Evolutionary conservation across 2,888 invertebrate genomes (phyloP).

Genomic region (Scaptomyza parva): DNA sequence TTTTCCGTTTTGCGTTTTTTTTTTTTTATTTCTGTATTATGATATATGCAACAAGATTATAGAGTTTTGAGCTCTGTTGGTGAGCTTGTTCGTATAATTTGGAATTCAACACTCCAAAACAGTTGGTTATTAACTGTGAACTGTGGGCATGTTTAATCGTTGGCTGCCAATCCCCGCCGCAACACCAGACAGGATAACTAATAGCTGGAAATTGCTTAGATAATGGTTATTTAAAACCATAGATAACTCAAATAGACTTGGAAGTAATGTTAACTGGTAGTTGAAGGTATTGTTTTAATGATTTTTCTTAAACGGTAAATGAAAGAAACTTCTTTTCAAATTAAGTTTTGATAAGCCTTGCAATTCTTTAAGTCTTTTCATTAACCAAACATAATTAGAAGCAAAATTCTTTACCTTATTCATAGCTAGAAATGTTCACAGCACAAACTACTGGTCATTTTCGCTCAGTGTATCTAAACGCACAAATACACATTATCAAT

Average conservation of each 20-base stretch:
- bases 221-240: constrained; percentile 26
- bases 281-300: neutral
- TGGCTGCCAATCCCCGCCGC: constrained; percentile 45
- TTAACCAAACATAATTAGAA: too few relatives aligned
- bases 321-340: too few relatives aligned
- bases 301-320: neutral
- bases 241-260: constrained; percentile 1
- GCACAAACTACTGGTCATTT: neutral
- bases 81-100: constrained; percentile 66
- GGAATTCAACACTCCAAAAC: constrained; percentile 72
- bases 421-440: too few relatives aligned
- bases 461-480: neutral
- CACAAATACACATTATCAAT: constrained; percentile 18
- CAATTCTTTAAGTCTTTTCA: too few relatives aligned
- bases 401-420: too few relatives aligned
- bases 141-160: constrained; percentile 42
- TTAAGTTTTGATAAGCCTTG: too few relatives aligned
- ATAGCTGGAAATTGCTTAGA: constrained; percentile 23
- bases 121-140: constrained; percentile 59
- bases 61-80: constrained; percentile 43
- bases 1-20: too few relatives aligned
- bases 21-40: constrained; percentile 11
- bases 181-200: constrained; percentile 27
- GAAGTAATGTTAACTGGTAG: neutral
- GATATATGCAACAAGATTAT: constrained; percentile 77